Percentiles rank a stretch among this genome's conserved stretches.
phyloP scores from a whole-genome alignment of 2,113 vertebrate genomes.

The Callipepla squamata region DNA sequence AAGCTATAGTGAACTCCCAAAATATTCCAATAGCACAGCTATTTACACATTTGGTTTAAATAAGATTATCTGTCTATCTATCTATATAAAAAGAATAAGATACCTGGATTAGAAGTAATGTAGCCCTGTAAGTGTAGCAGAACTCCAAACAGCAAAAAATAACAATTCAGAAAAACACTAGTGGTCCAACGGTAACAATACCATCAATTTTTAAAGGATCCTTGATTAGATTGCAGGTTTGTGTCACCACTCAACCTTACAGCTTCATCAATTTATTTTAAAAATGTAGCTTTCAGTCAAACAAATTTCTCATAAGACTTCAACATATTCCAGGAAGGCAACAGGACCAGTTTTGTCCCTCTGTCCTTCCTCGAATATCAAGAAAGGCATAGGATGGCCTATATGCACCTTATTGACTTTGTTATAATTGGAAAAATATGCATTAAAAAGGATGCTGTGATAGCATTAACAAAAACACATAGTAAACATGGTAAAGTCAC shows the following conservation, averaged over 20 bases:
- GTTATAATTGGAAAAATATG: not conserved
- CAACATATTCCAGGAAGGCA: conserved; percentile 44
- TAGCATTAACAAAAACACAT: conserved; percentile 52
- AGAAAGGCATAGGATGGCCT: conserved; percentile 75
- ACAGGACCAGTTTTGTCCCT: conserved; percentile 1
- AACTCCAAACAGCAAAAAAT: conserved; percentile 29
- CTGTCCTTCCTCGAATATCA: conserved; percentile 12
- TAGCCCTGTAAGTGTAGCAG: conserved; percentile 41
- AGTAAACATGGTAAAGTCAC: conserved; percentile 13
- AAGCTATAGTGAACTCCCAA: conserved; percentile 23
- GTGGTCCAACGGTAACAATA: not conserved
- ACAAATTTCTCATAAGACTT: conserved; percentile 31
- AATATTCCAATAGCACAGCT: conserved; percentile 1
- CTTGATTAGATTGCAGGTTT: not conserved
- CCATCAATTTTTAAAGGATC: conserved; percentile 11
- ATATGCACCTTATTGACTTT: conserved; percentile 66
- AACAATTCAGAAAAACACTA: conserved; percentile 1
- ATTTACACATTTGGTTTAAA: conserved; percentile 58
- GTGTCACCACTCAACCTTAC: not conserved
- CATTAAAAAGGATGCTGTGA: conserved; percentile 48
- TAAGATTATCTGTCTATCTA: not conserved
- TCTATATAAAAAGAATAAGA: conserved; percentile 39
- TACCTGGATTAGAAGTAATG: conserved; percentile 51
- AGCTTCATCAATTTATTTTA: not conserved
- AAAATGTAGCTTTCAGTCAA: conserved; percentile 35